Base-by-base conservation (phyloP, 30 jellyfish, hydroid and myxozoan genomes). In the Aurelia sp. region DNA sequence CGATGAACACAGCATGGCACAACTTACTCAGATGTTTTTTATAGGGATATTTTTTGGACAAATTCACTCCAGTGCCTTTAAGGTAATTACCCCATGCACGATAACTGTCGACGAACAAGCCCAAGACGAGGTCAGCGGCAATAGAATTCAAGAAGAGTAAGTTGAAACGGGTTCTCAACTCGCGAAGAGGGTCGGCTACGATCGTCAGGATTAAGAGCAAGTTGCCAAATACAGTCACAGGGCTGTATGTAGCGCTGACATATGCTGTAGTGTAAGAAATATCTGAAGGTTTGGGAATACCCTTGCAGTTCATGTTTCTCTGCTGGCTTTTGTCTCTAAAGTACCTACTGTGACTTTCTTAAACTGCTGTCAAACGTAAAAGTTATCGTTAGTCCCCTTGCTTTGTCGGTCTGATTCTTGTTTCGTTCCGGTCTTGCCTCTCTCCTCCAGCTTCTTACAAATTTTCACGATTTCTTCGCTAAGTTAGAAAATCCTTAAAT, bases 11-110 rank as follows among this genome's bases (percentile, higher is more conserved):
- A 8, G n/a, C 33, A 40, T 79, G 89, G 24, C 89, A 79, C 72
- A 63, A 1, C 63, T 63, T 3, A 20, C 72, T 67, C 9, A 79
- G 58, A 15, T 35, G 12, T 30, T 0, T 15, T 13, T 74, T 44
- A 38, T 63, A 20, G 21, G 89, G 89, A 74, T 79, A 79, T 30
- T 3, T 69, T 35, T 79, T 63, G 12, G n/a, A 13, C 15, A 24
- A 3, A 21, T 79, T 63, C 72, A 79, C 24, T 41, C 72, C 80
- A n/a, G 47, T 50, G 20, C 53, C 19, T 27, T 62, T 15, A 13
- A 79, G 41, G 24, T 64, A 58, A 55, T 65, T 79, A 55, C 89
- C 89, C 89, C 89, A 79, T 33, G 78, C 72, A 4, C 89, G 80
- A 31, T 79, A 79, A 4, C 71, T 38, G 50, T 79, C 72, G 10